phyloP scores from a whole-genome alignment of 2,888 invertebrate genomes.

The Lithophane socia region DNA sequence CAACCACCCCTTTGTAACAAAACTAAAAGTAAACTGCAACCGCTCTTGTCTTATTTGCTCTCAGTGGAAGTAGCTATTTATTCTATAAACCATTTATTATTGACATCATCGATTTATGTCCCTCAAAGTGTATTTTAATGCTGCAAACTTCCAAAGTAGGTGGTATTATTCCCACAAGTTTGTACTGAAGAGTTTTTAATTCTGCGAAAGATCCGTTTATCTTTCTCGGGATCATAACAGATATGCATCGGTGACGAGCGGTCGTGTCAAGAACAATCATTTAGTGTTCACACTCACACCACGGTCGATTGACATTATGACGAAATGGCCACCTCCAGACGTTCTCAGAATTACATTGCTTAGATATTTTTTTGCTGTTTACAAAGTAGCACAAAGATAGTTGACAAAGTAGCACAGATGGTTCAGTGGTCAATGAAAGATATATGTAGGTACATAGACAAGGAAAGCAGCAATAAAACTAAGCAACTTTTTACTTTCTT shows the following conservation, averaged over 20 bases:
- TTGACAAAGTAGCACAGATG: slow-evolving; percentile 56
- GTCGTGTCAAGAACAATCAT: slow-evolving; percentile 70
- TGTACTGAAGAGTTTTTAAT: slow-evolving; percentile 67
- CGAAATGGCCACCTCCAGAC: slow-evolving; percentile 67
- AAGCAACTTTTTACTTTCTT: slow-evolving; percentile 14
- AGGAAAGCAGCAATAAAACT: slow-evolving; percentile 30
- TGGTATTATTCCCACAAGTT: slow-evolving; percentile 56
- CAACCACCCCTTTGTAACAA: slow-evolving; percentile 25
- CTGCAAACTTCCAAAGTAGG: slow-evolving; percentile 44
- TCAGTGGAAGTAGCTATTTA: slow-evolving; percentile 64
- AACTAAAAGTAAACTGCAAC: slow-evolving; percentile 54
- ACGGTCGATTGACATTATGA: slow-evolving; percentile 74
- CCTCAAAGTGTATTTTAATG: slow-evolving; percentile 58
- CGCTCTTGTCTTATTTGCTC: slow-evolving; percentile 63
- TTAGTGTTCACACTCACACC: slow-evolving; percentile 75
- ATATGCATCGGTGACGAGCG: slow-evolving; percentile 65
- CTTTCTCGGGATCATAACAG: slow-evolving; percentile 77
- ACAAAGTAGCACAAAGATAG: slow-evolving; percentile 58
- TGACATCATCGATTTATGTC: slow-evolving; percentile 68
- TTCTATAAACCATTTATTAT: slow-evolving; percentile 70
- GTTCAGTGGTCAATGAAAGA: slow-evolving; percentile 6
- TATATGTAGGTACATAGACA: slow-evolving; percentile 1
- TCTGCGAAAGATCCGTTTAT: slow-evolving; percentile 78
- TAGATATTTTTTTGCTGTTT: slow-evolving; percentile 58
- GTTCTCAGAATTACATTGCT: slow-evolving; percentile 69